phyloP scores from a whole-genome alignment of 2,113 vertebrate species.

The Actenoides hombroni region DNA sequence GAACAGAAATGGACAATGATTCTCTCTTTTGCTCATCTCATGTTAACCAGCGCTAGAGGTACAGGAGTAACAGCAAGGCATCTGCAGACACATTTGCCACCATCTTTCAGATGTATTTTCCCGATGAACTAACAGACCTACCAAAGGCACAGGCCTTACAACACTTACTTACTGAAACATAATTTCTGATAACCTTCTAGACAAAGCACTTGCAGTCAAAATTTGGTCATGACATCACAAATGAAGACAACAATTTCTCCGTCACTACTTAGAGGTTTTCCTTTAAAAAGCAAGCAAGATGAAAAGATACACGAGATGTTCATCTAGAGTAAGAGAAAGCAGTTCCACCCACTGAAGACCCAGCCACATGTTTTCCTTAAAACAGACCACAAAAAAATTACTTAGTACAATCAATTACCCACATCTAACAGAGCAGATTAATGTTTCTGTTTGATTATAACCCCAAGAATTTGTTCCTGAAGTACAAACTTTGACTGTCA shows the following conservation, averaged over 20 bases:
- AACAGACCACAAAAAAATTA: slow-evolving; percentile 17
- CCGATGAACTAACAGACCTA: not conserved
- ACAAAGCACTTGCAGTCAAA: not conserved
- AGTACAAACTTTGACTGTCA: slow-evolving; percentile 15
- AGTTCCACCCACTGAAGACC: not conserved
- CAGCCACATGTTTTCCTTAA: not conserved
- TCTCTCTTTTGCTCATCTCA: not conserved
- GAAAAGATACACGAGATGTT: not conserved
- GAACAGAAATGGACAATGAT: slow-evolving; percentile 11
- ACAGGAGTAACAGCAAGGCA: not conserved
- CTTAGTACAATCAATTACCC: slow-evolving; percentile 8
- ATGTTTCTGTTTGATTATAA: slow-evolving; percentile 17
- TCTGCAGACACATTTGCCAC: not conserved
- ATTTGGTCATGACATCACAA: not conserved
- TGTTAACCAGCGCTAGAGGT: not conserved
- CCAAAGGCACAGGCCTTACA: not conserved
- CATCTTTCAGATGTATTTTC: not conserved
- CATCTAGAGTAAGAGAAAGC: not conserved
- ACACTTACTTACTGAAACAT: not conserved
- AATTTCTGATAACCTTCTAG: not conserved
- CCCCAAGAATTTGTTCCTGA: slow-evolving; percentile 14
- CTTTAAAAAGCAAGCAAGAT: not conserved
- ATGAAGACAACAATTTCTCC: not conserved
- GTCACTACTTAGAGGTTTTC: not conserved
- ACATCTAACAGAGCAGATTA: not conserved